phyloP scores from a whole-genome alignment of 2,113 vertebrate genomes.

The Globicephala melas region DNA sequence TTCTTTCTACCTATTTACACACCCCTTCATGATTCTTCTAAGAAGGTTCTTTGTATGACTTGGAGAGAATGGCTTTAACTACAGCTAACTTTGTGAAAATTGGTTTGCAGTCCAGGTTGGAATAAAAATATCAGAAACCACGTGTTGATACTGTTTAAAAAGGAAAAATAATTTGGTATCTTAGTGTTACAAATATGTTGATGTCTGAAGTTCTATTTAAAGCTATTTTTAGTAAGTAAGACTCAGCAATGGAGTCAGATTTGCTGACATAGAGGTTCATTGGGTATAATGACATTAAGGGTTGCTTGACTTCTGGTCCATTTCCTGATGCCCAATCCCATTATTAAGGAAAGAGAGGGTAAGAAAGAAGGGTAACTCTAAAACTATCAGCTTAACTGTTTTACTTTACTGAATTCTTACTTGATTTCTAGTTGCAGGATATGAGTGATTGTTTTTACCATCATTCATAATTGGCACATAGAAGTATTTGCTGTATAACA shows the following conservation, averaged over 20 bases:
- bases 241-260: constrained; percentile 66
- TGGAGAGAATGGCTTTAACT: background rate
- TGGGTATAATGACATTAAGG: constrained; percentile 67
- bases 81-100: background rate
- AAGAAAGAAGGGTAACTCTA: constrained; percentile 54
- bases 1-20: background rate
- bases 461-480: constrained; percentile 65
- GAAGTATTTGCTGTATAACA: constrained; percentile 34
- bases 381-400: constrained; percentile 62
- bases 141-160: constrained; percentile 22
- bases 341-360: constrained; percentile 67
- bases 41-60: background rate
- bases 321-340: constrained; percentile 52
- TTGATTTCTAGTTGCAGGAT: constrained; percentile 68
- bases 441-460: constrained; percentile 58
- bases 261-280: constrained; percentile 70
- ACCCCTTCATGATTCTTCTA: background rate
- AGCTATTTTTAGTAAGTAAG: constrained; percentile 70
- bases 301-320: constrained; percentile 66
- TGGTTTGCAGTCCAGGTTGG: background rate
- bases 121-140: background rate
- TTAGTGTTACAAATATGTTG: constrained; percentile 51
- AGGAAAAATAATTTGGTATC: constrained; percentile 33
- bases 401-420: constrained; percentile 76
- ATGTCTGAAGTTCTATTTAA: constrained; percentile 56